Evolutionary conservation across 2,888 invertebrate genomes (phyloP), one percentile per base, ranked within the genome.

Genomic region (Pelosia muscerda): DNA sequence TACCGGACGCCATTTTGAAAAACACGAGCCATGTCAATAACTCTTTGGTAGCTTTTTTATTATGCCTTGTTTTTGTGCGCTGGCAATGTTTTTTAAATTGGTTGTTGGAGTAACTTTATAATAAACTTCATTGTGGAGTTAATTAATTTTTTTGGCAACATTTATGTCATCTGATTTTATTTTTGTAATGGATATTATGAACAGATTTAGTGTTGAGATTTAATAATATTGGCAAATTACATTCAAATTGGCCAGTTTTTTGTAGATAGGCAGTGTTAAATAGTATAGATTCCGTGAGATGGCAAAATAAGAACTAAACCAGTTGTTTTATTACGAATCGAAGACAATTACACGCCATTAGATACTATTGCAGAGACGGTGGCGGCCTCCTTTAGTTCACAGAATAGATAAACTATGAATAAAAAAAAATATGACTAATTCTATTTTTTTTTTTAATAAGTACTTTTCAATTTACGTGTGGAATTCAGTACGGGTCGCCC

Each of bases 1-100:
- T 85, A 86, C 83, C 79, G 79, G 78, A 69, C 71, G 80, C 73
- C 76, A 79, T 78, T 81, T 74, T 77, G 67, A 63, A 79, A 82
- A 86, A 86, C 86, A 81, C 77, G 74, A 69, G 71, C 77, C 81
- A 79, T 84, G 88, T 89, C 88, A 87, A 88, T 89, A 89, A 88
- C 88, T 86, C 83, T 83, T 82, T 69, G 68, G 79, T 68, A 68
- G 68, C 81, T 79, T 62, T 69, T 66, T 34, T 64, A 72, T 77
- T 80, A 63, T 66, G 72, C 74, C 62, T 72, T 69, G 76, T 76
- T 75, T 78, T 75, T 78, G 67, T 56, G 56, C 55, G 59, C 64
- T 70, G 69, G 74, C 75, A 79, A 81, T 78, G 77, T 77, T 77
- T 71, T 68, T 54, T 72, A 77, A 75, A 80, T 74, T 71, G 72